Conservation (phyloP, 1,140 invertebrate genomes). For the Cydia fagiglandana region DNA sequence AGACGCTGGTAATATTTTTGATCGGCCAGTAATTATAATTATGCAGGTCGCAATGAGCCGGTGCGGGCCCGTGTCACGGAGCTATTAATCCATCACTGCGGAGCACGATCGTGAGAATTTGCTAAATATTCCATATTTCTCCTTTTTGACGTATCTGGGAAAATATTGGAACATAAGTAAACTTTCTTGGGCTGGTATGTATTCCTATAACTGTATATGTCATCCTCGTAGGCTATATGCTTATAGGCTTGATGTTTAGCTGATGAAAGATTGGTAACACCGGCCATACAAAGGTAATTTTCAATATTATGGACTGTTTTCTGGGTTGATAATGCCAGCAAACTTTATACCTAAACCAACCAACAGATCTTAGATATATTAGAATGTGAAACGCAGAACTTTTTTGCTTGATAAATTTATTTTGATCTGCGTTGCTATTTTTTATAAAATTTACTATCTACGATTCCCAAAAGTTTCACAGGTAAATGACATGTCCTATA, state of each 20-base stretch:
- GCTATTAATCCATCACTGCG: not conserved
- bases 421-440: too few relatives aligned
- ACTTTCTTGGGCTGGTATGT: not conserved
- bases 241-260: too few relatives aligned
- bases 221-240: too few relatives aligned
- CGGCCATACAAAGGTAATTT: too few relatives aligned
- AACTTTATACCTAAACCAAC: too few relatives aligned
- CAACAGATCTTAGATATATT: too few relatives aligned
- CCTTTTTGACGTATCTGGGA: not conserved
- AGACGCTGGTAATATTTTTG: not conserved
- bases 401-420: too few relatives aligned
- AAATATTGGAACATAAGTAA: not conserved
- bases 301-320: too few relatives aligned
- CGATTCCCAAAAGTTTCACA: not conserved
- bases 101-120: constrained; percentile 14
- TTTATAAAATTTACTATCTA: too few relatives aligned
- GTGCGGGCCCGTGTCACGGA: constrained; percentile 14
- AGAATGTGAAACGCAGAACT: too few relatives aligned
- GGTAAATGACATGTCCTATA: not conserved
- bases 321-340: too few relatives aligned
- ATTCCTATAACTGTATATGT: not conserved
- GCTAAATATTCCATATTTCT: not conserved
- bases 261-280: too few relatives aligned
- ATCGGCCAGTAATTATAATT: constrained; percentile 14
- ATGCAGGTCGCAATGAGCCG: not conserved